Evolutionary conservation across 2,113 vertebrate genomes (phyloP), one percentile per base, ranked within the genome.

Genomic region (Helogale parvula): DNA sequence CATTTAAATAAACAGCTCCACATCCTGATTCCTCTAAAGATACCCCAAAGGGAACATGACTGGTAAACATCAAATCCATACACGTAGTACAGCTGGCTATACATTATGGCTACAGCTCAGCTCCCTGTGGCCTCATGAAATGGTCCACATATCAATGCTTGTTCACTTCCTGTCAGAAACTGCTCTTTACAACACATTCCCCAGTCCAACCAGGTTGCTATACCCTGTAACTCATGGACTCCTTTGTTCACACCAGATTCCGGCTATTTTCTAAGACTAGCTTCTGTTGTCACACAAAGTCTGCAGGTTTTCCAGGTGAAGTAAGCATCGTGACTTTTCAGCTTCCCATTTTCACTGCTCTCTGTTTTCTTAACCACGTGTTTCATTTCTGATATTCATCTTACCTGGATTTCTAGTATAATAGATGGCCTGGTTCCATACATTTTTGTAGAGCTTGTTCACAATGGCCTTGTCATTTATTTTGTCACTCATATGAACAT

Each of bases 1-100:
- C 19, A 69, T 63, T 97, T 94, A 93, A 88, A 95, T 86, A 91
- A 90, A 95, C 29, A 90, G 5, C 1, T 47, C 10, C 45, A 89
- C 6, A 80, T 38, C 13, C 27, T 79, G 31, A 92, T 15, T 90
- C 35, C 68, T 88, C 63, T 86, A 66, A 92, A 90, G 50, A 76
- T 45, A 87, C 35, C 7, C 23, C 10, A 85, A 52, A 96, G 50
- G 27, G 29, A 68, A 50, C 31, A 25, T 83, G 31, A 50, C 38
- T 85, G 17, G 52, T 31, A 95, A 65, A 66, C 35, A 88, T 21
- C 1, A 0, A 31, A 77, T 54, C 63, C 19, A 52, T 35, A 68
- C 23, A 86, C 47, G 31, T 35, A 69, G 1, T 47, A n/a, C 13
- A 4, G 3, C 19, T 38, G 41, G 33, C 33, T 76, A 8, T 54